Evolutionary conservation across 2,113 vertebrate species (phyloP).

Genomic region (Hippopotamus amphibius): DNA sequence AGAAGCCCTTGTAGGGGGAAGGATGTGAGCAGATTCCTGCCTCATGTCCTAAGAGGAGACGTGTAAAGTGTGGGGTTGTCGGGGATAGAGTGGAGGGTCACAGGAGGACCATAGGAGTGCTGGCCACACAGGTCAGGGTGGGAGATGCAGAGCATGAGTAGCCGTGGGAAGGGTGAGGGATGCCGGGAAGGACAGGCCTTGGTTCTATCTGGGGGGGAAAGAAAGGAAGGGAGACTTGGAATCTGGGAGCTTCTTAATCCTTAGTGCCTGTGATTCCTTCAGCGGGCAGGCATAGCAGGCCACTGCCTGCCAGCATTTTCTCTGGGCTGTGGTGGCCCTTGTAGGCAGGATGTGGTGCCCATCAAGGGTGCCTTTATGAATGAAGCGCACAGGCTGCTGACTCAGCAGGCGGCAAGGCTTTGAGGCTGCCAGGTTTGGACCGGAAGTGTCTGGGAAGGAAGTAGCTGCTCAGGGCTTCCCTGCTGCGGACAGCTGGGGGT

Average conservation of each 20-base stretch:
- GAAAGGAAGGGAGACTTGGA: background rate
- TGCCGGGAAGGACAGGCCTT: background rate
- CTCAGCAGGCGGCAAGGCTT: constrained; percentile 27
- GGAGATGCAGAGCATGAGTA: background rate
- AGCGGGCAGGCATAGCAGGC: background rate
- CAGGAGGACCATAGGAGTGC: background rate
- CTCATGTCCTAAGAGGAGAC: background rate
- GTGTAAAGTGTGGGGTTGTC: background rate
- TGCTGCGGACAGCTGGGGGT: background rate
- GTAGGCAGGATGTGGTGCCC: constrained; percentile 53
- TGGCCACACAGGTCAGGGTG: background rate
- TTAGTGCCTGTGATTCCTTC: background rate
- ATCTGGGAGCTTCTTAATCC: background rate
- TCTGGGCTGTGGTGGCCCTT: background rate
- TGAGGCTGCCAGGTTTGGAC: constrained; percentile 5
- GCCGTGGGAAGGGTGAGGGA: background rate
- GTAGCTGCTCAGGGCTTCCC: constrained; percentile 67
- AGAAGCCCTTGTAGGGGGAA: background rate
- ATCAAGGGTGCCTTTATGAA: constrained; percentile 48
- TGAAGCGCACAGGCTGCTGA: constrained; percentile 34
- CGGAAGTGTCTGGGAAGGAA: constrained; percentile 71
- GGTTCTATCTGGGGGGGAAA: background rate
- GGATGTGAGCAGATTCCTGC: background rate
- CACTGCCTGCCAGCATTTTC: constrained; percentile 20
- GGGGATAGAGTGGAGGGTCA: background rate